Evolutionary conservation across 1,140 invertebrate genomes (phyloP).

Genomic region (Drosophila fuyamai): DNA sequence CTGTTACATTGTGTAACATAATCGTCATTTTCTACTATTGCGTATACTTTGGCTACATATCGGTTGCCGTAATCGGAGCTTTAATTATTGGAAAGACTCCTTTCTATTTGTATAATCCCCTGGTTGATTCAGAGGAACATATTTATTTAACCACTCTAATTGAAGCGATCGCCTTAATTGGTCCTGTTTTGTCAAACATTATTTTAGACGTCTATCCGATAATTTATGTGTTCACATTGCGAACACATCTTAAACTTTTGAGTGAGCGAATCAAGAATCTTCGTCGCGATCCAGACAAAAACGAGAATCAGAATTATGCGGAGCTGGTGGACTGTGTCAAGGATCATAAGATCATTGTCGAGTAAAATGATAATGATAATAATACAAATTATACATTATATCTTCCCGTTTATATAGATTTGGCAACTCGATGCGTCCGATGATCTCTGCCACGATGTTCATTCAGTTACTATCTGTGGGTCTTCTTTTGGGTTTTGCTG

Average conservation of each 20-base stretch:
- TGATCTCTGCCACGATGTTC: slow-evolving; percentile 43
- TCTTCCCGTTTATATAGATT: slow-evolving; percentile 10
- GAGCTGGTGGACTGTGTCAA: slow-evolving; percentile 34
- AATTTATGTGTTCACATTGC: slow-evolving; percentile 21
- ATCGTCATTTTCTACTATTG: slow-evolving; percentile 9
- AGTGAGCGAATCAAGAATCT: slow-evolving; percentile 1
- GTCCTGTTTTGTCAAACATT: slow-evolving; percentile 7
- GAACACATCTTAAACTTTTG: slow-evolving; percentile 17
- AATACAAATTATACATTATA: too few relatives aligned
- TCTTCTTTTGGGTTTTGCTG: slow-evolving; percentile 19
- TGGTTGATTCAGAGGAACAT: slow-evolving; percentile 4
- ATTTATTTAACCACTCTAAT: slow-evolving; percentile 13
- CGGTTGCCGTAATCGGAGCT: slow-evolving; percentile 10
- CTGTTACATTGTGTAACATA: slow-evolving; percentile 1
- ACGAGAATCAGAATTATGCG: slow-evolving; percentile 17
- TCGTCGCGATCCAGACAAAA: slow-evolving; percentile 15
- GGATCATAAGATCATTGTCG: too few relatives aligned
- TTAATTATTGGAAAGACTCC: slow-evolving; percentile 16
- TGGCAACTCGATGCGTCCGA: slow-evolving; percentile 20
- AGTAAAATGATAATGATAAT: too few relatives aligned
- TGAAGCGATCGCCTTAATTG: not conserved
- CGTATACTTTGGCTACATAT: slow-evolving; percentile 8
- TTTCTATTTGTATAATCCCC: slow-evolving; percentile 22
- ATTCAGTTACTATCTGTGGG: slow-evolving; percentile 35
- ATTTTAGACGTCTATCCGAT: slow-evolving; percentile 30